phyloP scores from a whole-genome alignment of 2,113 vertebrate genomes.

The Hippocampus comes region DNA sequence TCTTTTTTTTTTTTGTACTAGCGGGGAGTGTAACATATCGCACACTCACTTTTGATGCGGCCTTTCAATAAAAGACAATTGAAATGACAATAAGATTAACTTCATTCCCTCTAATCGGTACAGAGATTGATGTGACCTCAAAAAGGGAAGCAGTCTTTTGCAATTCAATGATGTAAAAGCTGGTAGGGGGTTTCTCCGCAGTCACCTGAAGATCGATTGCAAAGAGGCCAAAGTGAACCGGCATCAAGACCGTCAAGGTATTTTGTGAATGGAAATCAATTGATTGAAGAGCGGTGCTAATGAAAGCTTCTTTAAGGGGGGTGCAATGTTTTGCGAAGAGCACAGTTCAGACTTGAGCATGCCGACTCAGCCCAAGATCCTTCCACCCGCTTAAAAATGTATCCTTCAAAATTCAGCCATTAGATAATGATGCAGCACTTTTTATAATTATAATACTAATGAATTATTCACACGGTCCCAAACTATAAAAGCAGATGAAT shows the following conservation, averaged over 20 bases:
- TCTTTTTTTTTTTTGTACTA: slow-evolving; percentile 32
- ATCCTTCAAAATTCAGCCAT: no score
- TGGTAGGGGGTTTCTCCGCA: slow-evolving; percentile 52
- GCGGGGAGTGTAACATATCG: slow-evolving; percentile 26
- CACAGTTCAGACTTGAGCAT: no score
- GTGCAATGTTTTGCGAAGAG: no score
- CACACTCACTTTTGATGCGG: slow-evolving; percentile 44
- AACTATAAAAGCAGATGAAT: no score
- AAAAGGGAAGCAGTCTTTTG: slow-evolving; percentile 59
- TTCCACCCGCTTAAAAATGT: no score
- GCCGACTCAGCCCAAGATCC: no score
- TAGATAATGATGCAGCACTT: no score
- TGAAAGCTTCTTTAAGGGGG: background rate
- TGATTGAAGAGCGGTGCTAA: slow-evolving; percentile 12
- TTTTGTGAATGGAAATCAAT: slow-evolving; percentile 2
- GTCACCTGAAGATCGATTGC: slow-evolving; percentile 52
- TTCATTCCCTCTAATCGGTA: slow-evolving; percentile 56
- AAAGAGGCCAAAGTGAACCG: slow-evolving; percentile 38
- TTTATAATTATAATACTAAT: no score
- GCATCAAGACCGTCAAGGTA: slow-evolving; percentile 27
- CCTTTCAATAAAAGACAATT: slow-evolving; percentile 62
- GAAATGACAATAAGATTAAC: slow-evolving; percentile 68
- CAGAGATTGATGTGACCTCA: slow-evolving; percentile 53
- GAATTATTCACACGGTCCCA: no score
- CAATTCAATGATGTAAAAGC: slow-evolving; percentile 66